phyloP scores from a whole-genome alignment of 2,888 invertebrate genomes.

The Yponomeuta plumbellus region DNA sequence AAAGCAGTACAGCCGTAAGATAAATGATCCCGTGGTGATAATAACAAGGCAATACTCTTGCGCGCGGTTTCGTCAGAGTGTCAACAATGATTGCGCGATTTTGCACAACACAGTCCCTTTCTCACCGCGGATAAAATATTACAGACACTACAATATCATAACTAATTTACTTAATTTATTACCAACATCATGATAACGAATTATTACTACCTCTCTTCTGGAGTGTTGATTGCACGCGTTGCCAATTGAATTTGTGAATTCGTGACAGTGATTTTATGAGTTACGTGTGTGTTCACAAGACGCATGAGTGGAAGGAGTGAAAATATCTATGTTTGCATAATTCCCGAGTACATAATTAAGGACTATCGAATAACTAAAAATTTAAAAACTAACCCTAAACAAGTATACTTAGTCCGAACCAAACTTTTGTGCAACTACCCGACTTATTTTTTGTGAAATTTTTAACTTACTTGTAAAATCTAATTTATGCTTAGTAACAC shows the following conservation, averaged over 20 bases:
- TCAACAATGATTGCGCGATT: constrained; percentile 36
- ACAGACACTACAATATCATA: constrained; percentile 8
- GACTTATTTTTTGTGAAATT: background rate
- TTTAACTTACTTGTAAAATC: constrained; percentile 1
- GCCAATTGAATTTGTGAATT: background rate
- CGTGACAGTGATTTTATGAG: constrained; percentile 6
- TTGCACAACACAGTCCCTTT: constrained; percentile 26
- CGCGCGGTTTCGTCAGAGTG: constrained; percentile 40
- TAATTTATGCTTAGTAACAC: constrained; percentile 15
- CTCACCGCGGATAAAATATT: constrained; percentile 2
- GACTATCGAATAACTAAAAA: background rate
- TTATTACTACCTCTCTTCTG: background rate
- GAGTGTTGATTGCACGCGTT: background rate
- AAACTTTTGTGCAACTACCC: background rate
- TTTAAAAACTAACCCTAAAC: background rate
- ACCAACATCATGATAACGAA: background rate
- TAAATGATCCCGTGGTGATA: constrained; percentile 30
- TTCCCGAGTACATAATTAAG: background rate
- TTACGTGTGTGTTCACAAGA: background rate
- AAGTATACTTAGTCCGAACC: background rate
- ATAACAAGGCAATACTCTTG: constrained; percentile 26
- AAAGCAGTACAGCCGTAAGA: constrained; percentile 23
- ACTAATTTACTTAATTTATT: constrained; percentile 4
- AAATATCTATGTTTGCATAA: constrained; percentile 5
- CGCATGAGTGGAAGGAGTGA: constrained; percentile 11